These are phyloP conservation scores for Phoenicopterus ruber DNA, from an alignment of 2,113 vertebrate genomes.

Conservation along the genomic window DNA sequence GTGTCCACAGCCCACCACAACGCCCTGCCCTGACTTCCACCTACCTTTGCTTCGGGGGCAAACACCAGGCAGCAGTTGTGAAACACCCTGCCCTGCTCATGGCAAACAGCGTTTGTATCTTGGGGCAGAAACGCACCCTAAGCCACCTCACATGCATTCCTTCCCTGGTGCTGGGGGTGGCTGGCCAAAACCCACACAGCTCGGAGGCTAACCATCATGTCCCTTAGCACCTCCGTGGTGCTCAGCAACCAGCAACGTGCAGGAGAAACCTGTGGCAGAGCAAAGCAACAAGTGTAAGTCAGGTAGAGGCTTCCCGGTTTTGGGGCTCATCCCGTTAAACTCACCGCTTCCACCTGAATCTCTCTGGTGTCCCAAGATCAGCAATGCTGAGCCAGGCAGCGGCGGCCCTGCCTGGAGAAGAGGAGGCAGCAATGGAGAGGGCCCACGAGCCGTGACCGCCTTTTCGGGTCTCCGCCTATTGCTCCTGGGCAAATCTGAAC, in stretches of 20 bases:
- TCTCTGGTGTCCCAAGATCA: neutral
- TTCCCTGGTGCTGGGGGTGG: rapidly evolving
- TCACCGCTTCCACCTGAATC: neutral
- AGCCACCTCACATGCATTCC: neutral
- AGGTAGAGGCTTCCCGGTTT: rapidly evolving
- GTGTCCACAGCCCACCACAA: neutral
- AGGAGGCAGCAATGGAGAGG: neutral
- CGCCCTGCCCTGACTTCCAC: neutral
- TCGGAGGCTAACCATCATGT: neutral
- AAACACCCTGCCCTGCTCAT: neutral
- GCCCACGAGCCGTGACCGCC: rapidly evolving
- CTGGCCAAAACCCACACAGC: neutral
- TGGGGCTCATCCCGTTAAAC: neutral
- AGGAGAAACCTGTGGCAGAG: neutral
- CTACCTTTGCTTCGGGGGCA: conserved; percentile 40
- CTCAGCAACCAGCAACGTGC: rapidly evolving
- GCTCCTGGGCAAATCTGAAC: neutral
- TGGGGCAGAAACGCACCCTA: rapidly evolving
- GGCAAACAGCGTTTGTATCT: neutral
- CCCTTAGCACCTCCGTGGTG: rapidly evolving
- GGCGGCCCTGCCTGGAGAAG: neutral
- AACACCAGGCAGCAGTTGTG: neutral
- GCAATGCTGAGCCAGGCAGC: rapidly evolving
- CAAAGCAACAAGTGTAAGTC: neutral
- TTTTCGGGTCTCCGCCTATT: neutral